Evolutionary conservation across 2,113 vertebrate genomes (phyloP), one percentile per base, ranked within the genome.

Genomic region (Scophthalmus maximus): DNA sequence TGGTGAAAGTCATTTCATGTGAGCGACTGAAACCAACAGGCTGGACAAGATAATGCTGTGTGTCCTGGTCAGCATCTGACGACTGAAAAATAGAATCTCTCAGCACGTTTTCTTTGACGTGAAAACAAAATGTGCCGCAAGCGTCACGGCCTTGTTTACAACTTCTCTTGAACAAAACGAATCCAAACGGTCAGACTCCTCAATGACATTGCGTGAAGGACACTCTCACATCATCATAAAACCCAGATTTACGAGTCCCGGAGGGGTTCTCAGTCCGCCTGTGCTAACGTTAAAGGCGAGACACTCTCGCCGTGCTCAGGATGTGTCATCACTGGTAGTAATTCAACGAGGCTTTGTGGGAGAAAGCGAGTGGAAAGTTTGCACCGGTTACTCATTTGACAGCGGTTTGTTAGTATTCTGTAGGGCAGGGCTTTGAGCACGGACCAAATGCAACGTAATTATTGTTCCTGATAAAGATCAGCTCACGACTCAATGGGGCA

Each of bases 341-440:
- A 56, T 1, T 62, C 10, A 18, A 58, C 36, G 38, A 34, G 68
- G 47, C 47, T 53, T 34, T 53, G 56, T 20, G 0, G 20, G 25
- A 62, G 36, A 66, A 53, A 52, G 10, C n/a, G 34, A 42, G 47
- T 63, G 23, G n/a, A 76, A 78, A 52, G 44, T 85, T 87, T 75
- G 42, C 40, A 14, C 32, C 46, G 52, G 0, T 71, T 76, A 80
- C 51, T 81, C 71, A 81, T n/a, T 82, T 62, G 76, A 63, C 6
- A 64, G 26, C 38, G 36, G 61, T 59, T 71, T 83, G 49, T 83
- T 83, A 73, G 51, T 74, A 74, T 80, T 78, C 73, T 55, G 60
- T 14, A 32, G 15, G 26, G 52, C 36, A 55, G 4, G 49, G 23
- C 22, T 46, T 62, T 32, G 52, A 68, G 32, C 55, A 17, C 4